A percentile compares a stretch with the other conserved stretches of the same genome.
Evolutionary conservation across 1,140 invertebrate species (phyloP).

Genomic region (Drosophila tristis): DNA sequence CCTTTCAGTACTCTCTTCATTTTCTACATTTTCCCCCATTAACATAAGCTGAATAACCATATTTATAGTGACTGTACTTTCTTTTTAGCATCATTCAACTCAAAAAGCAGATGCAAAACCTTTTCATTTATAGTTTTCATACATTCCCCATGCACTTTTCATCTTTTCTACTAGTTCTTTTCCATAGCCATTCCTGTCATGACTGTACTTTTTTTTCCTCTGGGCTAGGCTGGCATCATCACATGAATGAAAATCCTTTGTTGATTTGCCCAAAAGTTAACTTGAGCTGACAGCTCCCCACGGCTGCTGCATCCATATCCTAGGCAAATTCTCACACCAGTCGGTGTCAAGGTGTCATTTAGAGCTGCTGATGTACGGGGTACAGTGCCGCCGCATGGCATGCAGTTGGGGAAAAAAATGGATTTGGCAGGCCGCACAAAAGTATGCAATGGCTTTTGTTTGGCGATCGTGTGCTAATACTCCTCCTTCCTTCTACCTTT

Average conservation of each 20-base stretch:
- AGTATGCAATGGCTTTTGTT: constrained; percentile 57
- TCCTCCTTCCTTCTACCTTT: not conserved
- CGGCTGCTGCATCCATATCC: not conserved
- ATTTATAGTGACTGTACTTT: not conserved
- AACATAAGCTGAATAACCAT: not conserved
- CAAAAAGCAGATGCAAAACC: too few species aligned
- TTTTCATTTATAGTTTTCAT: too few species aligned
- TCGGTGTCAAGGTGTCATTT: constrained; percentile 39
- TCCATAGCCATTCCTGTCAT: too few species aligned
- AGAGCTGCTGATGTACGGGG: constrained; percentile 11
- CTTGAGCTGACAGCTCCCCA: constrained; percentile 14
- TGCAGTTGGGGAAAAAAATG: constrained; percentile 18
- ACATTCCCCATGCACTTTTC: not conserved
- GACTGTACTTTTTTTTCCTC: not conserved
- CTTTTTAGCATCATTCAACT: not conserved
- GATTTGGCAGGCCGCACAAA: constrained; percentile 30
- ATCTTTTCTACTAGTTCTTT: not conserved
- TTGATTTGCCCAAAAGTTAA: constrained; percentile 17
- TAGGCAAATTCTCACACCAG: constrained; percentile 33
- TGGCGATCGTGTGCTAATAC: constrained; percentile 59
- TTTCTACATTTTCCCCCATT: too few species aligned
- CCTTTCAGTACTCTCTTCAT: too few species aligned
- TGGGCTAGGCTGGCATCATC: not conserved
- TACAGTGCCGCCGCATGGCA: constrained; percentile 22
- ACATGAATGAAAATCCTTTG: not conserved